Conservation (phyloP, 2,113 vertebrate genomes). For the crab-eating macaque (Macaca fascicularis) region T2T-MFA8v1.1 NC_088395.1:121461001-121461500, state of each 20-base stretch:
- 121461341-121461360: constrained; percentile 2
- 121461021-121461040: background rate
- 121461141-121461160: background rate
- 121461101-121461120: background rate
- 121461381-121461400: background rate
- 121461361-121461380: background rate
- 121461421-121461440: constrained; percentile 20
- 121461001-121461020: background rate
- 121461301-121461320: constrained; percentile 15
- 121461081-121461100: background rate
- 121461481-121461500: background rate
- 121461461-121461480: background rate
- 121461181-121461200: constrained; percentile 11
- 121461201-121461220: background rate
- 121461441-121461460: background rate
- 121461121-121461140: background rate
- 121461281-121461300: background rate
- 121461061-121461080: background rate
- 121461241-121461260: background rate
- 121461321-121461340: background rate
- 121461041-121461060: background rate
- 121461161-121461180: background rate
- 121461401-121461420: background rate
- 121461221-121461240: background rate
- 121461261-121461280: background rate